Evolutionary conservation across 1,140 invertebrate genomes (phyloP).

Genomic region (Drosophila kepulauana): DNA sequence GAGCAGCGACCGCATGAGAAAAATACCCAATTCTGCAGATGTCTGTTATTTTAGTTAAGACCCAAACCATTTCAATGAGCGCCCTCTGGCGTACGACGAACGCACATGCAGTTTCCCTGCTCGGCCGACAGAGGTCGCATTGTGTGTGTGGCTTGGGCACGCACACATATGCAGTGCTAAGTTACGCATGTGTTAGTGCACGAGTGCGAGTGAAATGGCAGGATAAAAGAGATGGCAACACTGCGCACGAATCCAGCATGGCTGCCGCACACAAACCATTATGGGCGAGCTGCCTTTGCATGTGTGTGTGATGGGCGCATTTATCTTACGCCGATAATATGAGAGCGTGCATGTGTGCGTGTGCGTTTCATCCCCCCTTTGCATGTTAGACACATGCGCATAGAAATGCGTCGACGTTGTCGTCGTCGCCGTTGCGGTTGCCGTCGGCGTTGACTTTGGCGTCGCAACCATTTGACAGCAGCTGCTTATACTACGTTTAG

Average conservation of each 20-base stretch:
- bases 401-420: conserved; percentile 11
- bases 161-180: conserved; percentile 35
- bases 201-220: conserved; percentile 18
- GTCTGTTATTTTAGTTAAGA: conserved; percentile 28
- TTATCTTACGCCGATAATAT: conserved; percentile 24
- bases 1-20: neutral
- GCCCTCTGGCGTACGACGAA: conserved; percentile 40
- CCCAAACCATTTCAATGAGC: conserved; percentile 41
- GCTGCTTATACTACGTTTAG: conserved; percentile 29
- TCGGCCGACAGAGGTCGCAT: conserved; percentile 41
- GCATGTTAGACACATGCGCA: conserved; percentile 29
- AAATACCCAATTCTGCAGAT: conserved; percentile 11
- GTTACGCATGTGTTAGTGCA: conserved; percentile 33
- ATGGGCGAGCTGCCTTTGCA: neutral
- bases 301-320: conserved; percentile 13
- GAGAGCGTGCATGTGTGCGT: conserved; percentile 1
- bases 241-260: conserved; percentile 43
- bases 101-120: conserved; percentile 16
- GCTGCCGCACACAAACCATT: conserved; percentile 28
- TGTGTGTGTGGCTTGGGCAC: conserved; percentile 25
- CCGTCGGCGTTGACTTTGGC: conserved; percentile 20
- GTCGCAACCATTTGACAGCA: conserved; percentile 39
- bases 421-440: neutral
- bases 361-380: conserved; percentile 32
- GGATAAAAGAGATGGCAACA: conserved; percentile 15